Evolutionary conservation across 2,888 invertebrate species (phyloP).

Genomic region (Leuctra nigra): DNA sequence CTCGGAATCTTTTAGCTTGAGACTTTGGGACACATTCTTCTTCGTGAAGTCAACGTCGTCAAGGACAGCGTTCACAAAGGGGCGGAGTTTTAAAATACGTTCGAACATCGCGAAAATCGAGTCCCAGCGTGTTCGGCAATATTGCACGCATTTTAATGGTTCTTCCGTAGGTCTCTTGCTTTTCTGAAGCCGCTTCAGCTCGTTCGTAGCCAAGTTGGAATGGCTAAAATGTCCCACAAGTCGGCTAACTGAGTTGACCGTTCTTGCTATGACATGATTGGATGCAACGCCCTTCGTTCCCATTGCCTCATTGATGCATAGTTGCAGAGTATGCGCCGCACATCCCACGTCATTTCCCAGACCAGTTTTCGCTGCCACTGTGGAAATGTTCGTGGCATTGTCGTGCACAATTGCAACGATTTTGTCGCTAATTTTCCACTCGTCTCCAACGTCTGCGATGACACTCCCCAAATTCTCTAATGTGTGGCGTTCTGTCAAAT

Average conservation of each 20-base stretch:
- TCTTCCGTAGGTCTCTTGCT: too few relatives aligned
- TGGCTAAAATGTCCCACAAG: conserved; percentile 24
- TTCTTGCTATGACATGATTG: background rate
- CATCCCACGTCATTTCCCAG: conserved; percentile 1
- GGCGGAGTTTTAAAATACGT: background rate
- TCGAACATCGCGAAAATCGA: background rate
- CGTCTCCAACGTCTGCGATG: conserved; percentile 8
- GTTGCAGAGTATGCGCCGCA: conserved; percentile 18
- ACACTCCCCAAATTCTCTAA: conserved; percentile 13
- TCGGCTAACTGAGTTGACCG: background rate
- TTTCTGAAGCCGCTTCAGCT: too few relatives aligned
- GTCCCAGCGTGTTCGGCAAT: background rate
- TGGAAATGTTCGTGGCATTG: conserved; percentile 23
- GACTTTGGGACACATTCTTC: too few relatives aligned
- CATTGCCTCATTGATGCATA: conserved; percentile 3
- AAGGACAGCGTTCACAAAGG: background rate
- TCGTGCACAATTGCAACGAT: conserved; percentile 25
- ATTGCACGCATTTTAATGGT: background rate
- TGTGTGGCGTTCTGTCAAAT: conserved; percentile 23
- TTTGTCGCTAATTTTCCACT: conserved; percentile 24
- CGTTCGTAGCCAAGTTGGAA: conserved; percentile 12
- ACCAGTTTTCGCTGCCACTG: conserved; percentile 5
- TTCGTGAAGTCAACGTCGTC: too few relatives aligned
- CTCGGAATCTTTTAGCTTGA: too few relatives aligned
- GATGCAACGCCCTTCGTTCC: background rate